phyloP scores from a whole-genome alignment of 2,113 vertebrate genomes.

The Microcebus lehilahytsara region DNA sequence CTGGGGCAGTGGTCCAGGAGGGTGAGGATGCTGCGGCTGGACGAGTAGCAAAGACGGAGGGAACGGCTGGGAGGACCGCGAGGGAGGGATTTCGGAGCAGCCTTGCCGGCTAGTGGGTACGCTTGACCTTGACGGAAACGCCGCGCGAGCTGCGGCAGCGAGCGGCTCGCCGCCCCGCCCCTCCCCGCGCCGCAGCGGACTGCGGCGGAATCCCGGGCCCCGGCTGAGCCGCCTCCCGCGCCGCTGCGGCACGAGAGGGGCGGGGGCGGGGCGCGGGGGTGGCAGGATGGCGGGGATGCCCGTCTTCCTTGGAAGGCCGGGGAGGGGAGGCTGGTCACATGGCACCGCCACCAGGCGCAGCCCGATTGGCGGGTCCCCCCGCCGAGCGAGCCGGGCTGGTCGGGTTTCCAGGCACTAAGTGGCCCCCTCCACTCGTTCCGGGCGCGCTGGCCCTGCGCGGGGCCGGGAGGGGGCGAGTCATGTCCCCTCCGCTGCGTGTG shows the following conservation, averaged over 20 bases:
- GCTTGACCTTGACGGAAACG: slow-evolving; percentile 52
- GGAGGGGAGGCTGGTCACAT: slow-evolving; percentile 38
- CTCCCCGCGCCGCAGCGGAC: slow-evolving; percentile 8
- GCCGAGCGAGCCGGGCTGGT: neutral
- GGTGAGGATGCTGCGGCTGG: neutral
- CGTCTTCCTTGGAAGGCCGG: slow-evolving; percentile 62
- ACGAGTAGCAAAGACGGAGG: neutral
- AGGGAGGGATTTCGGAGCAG: neutral
- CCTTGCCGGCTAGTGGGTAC: neutral
- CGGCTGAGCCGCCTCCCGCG: neutral
- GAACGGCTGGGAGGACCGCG: neutral
- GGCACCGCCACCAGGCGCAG: slow-evolving; percentile 30
- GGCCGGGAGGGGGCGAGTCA: no score
- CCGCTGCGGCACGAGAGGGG: neutral
- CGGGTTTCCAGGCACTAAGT: neutral
- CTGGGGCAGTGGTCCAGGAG: neutral
- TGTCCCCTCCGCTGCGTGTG: fast-evolving
- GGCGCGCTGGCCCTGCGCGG: fast-evolving
- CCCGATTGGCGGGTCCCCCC: slow-evolving; percentile 12
- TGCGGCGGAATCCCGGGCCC: slow-evolving; percentile 66
- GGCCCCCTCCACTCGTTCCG: neutral
- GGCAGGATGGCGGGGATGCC: slow-evolving; percentile 49
- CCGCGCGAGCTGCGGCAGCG: neutral
- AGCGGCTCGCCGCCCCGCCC: neutral
- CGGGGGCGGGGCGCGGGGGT: slow-evolving; percentile 37